Percentiles rank a stretch among this genome's conserved stretches.
Conservation (phyloP, 2,888 invertebrate species). For the Ichneumoninae sp. region DNA sequence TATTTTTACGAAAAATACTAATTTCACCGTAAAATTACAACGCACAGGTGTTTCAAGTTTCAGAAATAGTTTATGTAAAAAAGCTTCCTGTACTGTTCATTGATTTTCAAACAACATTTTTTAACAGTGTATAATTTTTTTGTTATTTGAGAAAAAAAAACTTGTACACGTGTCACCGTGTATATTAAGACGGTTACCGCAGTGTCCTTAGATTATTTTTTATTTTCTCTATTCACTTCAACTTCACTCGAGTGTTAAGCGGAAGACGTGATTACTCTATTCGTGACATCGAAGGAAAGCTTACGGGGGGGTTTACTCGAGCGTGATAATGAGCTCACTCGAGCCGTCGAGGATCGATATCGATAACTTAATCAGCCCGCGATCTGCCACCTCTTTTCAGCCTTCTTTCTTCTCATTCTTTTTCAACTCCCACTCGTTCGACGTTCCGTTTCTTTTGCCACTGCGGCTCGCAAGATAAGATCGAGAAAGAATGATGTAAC, state of each 20-base stretch:
- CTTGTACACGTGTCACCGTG: neutral
- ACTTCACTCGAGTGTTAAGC: constrained; percentile 3
- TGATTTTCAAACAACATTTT: no score
- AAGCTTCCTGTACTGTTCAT: no score
- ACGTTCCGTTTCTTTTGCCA: constrained; percentile 27
- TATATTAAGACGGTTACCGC: neutral
- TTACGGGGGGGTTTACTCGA: constrained; percentile 13
- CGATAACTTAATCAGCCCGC: constrained; percentile 47
- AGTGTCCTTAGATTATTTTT: neutral
- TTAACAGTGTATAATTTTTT: neutral
- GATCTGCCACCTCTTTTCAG: constrained; percentile 3
- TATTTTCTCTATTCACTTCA: neutral
- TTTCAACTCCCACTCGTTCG: neutral
- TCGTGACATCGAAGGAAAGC: constrained; percentile 16
- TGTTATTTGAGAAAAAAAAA: neutral
- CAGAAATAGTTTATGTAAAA: no score
- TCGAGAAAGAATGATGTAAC: constrained; percentile 53
- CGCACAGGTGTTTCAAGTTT: no score
- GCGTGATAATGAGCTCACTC: constrained; percentile 20
- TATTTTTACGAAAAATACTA: no score
- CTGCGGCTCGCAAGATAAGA: constrained; percentile 17
- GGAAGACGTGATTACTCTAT: constrained; percentile 26
- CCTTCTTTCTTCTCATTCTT: neutral
- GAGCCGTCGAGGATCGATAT: constrained; percentile 29
- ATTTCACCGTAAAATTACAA: no score